Evolutionary conservation across 1,140 invertebrate species (phyloP).

Genomic region (Diorhabda elongata): DNA sequence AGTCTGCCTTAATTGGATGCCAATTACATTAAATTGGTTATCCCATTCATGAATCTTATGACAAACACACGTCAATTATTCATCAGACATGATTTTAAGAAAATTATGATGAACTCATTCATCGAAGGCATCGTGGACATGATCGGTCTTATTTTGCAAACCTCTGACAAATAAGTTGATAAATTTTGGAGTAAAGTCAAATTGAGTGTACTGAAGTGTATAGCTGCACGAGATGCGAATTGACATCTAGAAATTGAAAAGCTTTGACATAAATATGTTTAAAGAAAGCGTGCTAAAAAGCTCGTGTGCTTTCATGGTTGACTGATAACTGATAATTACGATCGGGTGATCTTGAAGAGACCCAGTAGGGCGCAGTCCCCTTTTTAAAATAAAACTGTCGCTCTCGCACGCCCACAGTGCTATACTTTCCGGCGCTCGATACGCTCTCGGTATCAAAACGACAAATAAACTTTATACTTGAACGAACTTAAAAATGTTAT

Average conservation of each 20-base stretch:
- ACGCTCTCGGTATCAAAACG: constrained; percentile 28
- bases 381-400: constrained; percentile 41
- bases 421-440: constrained; percentile 32
- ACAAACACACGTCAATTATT: neutral
- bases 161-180: constrained; percentile 9
- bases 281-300: constrained; percentile 44
- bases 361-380: constrained; percentile 35
- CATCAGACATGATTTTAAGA: neutral
- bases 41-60: too few relatives aligned
- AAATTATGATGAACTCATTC: neutral
- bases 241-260: constrained; percentile 30
- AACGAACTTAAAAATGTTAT: constrained; percentile 38
- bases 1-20: too few relatives aligned
- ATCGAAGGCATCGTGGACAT: neutral
- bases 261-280: constrained; percentile 36
- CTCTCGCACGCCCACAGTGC: constrained; percentile 42
- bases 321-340: constrained; percentile 47
- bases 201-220: constrained; percentile 33
- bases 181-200: constrained; percentile 23
- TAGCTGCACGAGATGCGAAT: constrained; percentile 23
- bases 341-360: constrained; percentile 46
- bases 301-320: constrained; percentile 40
- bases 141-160: neutral
- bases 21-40: too few relatives aligned
- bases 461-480: constrained; percentile 47